phyloP scores from a whole-genome alignment of 1,140 invertebrate species.

The Scaptomyza graminum region DNA sequence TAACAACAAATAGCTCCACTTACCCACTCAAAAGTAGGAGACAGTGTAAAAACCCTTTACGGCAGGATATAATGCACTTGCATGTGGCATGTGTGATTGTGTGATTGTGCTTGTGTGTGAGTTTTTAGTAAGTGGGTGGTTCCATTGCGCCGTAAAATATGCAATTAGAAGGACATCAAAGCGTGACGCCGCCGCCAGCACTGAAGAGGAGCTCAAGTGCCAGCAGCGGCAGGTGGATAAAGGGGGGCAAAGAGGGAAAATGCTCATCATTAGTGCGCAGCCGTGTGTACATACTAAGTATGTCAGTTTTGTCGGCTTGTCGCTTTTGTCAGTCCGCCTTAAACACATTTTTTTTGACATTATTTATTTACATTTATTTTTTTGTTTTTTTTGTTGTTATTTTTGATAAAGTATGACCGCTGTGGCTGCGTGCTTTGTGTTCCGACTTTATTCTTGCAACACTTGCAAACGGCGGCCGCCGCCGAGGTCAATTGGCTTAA shows the following conservation, averaged over 20 bases:
- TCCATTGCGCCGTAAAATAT: constrained; percentile 78
- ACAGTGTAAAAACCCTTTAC: constrained; percentile 59
- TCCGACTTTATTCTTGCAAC: constrained; percentile 34
- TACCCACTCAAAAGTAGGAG: constrained; percentile 47
- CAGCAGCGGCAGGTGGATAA: constrained; percentile 19
- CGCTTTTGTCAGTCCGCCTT: constrained; percentile 47
- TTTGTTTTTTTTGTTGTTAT: constrained; percentile 3
- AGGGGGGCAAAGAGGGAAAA: too few relatives aligned
- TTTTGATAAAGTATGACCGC: constrained; percentile 66
- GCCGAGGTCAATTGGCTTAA: constrained; percentile 81
- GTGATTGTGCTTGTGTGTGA: constrained; percentile 11
- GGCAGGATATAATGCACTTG: constrained; percentile 53
- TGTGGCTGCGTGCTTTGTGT: constrained; percentile 16
- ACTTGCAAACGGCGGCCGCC: constrained; percentile 53
- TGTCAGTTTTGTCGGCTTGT: constrained; percentile 16
- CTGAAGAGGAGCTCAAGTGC: constrained; percentile 30
- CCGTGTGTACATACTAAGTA: constrained; percentile 17
- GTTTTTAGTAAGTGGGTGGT: constrained; percentile 25
- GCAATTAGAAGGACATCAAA: constrained; percentile 82
- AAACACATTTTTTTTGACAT: constrained; percentile 27
- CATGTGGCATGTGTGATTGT: constrained; percentile 3
- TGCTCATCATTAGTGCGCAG: constrained; percentile 68
- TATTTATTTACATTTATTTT: constrained; percentile 65
- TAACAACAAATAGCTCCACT: constrained; percentile 70
- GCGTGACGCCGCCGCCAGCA: constrained; percentile 39